These are phyloP conservation scores for Saccostrea glomerata DNA, from an alignment of 1,140 invertebrate species.

Conservation along the genomic window DNA sequence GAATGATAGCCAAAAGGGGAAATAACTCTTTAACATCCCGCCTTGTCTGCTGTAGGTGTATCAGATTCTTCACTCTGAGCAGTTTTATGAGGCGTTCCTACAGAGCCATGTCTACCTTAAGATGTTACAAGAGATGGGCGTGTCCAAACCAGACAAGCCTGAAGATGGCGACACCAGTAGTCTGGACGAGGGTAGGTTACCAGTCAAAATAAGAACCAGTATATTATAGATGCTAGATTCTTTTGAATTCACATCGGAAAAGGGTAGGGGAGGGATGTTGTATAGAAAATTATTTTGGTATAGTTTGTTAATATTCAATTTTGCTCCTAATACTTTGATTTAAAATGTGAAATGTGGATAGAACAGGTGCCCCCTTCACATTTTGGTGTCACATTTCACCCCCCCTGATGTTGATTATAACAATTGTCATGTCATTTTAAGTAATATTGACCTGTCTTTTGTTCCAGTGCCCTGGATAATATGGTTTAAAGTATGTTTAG, in stretches of 20 bases:
- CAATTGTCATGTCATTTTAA: not conserved
- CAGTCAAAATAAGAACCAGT: slow-evolving; percentile 13
- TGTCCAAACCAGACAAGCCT: slow-evolving; percentile 79
- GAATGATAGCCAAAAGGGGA: too few species aligned
- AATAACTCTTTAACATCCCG: not conserved
- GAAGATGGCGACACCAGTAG: slow-evolving; percentile 74
- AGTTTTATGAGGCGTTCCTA: slow-evolving; percentile 86
- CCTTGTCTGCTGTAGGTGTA: slow-evolving; percentile 72
- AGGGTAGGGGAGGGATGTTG: too few species aligned
- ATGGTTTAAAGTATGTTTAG: slow-evolving; percentile 69
- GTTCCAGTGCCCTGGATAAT: slow-evolving; percentile 70
- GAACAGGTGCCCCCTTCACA: too few species aligned
- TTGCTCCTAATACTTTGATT: too few species aligned
- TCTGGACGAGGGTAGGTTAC: slow-evolving; percentile 72
- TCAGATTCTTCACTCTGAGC: slow-evolving; percentile 82
- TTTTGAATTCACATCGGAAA: too few species aligned
- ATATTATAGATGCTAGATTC: not conserved
- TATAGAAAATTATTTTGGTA: too few species aligned
- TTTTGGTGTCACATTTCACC: too few species aligned
- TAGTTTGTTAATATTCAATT: too few species aligned
- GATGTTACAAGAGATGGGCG: slow-evolving; percentile 87
- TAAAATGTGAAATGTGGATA: too few species aligned
- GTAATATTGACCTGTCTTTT: not conserved
- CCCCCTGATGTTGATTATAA: too few species aligned
- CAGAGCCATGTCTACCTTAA: slow-evolving; percentile 86